These are phyloP conservation scores for Drosophila ochracea DNA, from an alignment of 2,888 invertebrate species.

Conservation along the genomic window DNA sequence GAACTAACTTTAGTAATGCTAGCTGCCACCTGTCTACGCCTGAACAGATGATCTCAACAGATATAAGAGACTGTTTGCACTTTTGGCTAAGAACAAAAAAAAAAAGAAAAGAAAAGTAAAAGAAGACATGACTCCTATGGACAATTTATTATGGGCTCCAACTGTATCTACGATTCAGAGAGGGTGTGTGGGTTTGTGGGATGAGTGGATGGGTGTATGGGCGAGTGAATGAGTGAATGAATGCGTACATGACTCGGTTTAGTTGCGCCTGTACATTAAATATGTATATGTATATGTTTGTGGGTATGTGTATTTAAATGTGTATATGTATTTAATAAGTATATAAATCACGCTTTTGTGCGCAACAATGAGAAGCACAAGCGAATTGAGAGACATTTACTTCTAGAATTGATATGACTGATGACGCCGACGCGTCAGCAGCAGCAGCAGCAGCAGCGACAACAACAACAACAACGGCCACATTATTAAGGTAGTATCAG, in stretches of 20 bases:
- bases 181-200: not conserved
- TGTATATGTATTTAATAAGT: not conserved
- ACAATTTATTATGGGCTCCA: not conserved
- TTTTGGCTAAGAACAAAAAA: not conserved
- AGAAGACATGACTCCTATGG: constrained; percentile 1
- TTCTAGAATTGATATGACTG: constrained; percentile 56
- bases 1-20: constrained; percentile 1
- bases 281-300: not conserved
- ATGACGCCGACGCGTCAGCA: constrained; percentile 35
- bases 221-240: constrained; percentile 1
- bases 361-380: constrained; percentile 48
- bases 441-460: not conserved
- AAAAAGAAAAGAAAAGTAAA: not conserved
- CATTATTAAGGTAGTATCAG: constrained; percentile 1
- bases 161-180: not conserved
- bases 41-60: constrained; percentile 5
- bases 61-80: not conserved
- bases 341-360: constrained; percentile 29
- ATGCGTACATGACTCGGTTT: constrained; percentile 11
- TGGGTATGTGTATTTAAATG: not conserved
- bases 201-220: not conserved
- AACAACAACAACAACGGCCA: not conserved
- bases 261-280: constrained; percentile 4
- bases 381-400: constrained; percentile 50
- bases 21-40: constrained; percentile 9